These are phyloP conservation scores for Lasius platythorax DNA, from an alignment of 2,888 invertebrate genomes.

Conservation along the genomic window DNA sequence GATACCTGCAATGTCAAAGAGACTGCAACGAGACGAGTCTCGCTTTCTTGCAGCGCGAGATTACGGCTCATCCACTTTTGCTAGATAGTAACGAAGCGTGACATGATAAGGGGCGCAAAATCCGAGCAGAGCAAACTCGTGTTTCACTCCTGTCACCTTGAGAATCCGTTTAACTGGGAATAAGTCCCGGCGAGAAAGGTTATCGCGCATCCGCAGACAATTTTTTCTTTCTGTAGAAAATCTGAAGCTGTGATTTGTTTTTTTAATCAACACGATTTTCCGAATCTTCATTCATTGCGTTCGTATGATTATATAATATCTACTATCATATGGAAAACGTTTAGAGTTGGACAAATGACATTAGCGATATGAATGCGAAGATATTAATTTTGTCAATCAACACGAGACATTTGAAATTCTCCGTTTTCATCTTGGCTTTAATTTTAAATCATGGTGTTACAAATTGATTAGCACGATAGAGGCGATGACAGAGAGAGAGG, in stretches of 20 bases:
- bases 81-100: constrained; percentile 45
- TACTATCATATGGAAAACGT: neutral
- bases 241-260: constrained; percentile 1
- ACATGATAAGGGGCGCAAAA: constrained; percentile 49
- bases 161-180: constrained; percentile 30
- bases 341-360: neutral
- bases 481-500: neutral
- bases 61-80: constrained; percentile 50
- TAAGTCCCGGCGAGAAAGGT: neutral
- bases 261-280: neutral
- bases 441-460: neutral
- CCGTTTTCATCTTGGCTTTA: neutral
- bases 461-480: neutral
- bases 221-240: neutral
- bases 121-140: constrained; percentile 26
- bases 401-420: neutral
- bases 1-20: constrained; percentile 49
- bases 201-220: constrained; percentile 17
- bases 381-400: constrained; percentile 18
- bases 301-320: neutral
- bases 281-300: neutral
- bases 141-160: constrained; percentile 15
- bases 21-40: constrained; percentile 19
- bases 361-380: neutral
- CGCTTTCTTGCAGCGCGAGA: constrained; percentile 42